Evolutionary conservation across 1,140 invertebrate species (phyloP), one percentile per base, ranked within the genome.

Genomic region (Zaprionus davidi): DNA sequence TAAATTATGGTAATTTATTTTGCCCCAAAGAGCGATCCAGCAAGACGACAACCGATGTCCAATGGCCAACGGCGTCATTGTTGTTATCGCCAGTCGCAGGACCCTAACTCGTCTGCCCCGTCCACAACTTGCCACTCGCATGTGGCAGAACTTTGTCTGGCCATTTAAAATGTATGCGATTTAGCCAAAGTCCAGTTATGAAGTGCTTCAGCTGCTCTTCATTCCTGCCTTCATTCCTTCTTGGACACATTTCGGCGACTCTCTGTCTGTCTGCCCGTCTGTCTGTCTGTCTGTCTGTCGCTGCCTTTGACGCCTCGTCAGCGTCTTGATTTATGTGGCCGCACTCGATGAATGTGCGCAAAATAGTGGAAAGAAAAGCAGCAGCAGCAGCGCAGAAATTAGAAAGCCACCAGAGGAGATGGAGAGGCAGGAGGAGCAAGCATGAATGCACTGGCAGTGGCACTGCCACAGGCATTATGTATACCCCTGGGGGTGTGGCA

Each of bases 1-100:
- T 90, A 90, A 90, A 90, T 90, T 90, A 90, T 90, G 85, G 85
- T 90, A 90, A 90, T 90, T 90, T 90, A 90, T 90, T 90, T 90
- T 90, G 80, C 85, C 85, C 85, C 79, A 90, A 90, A 90, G 85
- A 90, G 76, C 85, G 85, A 90, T 90, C 79, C 83, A 84, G 73
- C 76, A 90, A 80, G 85, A 82, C 74, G 69, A 76, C 76, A 76
- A 68, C 60, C 69, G 67, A 56, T 71, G 72, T 68, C 66, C 65
- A 68, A 78, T 67, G 74, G 57, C 78, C 74, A 67, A 31, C 56
- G 44, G 66, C 46, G 44, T 65, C 68, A 76, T 71, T 75, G 59
- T 71, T 75, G 67, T 75, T 74, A 74, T 74, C 71, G 71, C 38
- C 57, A 73, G 12, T 63, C n/a, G 31, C 72, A 58, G 59, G 12